Conservation (phyloP, 2,888 invertebrate species). For the Caenorhabditis zanzibari region DNA sequence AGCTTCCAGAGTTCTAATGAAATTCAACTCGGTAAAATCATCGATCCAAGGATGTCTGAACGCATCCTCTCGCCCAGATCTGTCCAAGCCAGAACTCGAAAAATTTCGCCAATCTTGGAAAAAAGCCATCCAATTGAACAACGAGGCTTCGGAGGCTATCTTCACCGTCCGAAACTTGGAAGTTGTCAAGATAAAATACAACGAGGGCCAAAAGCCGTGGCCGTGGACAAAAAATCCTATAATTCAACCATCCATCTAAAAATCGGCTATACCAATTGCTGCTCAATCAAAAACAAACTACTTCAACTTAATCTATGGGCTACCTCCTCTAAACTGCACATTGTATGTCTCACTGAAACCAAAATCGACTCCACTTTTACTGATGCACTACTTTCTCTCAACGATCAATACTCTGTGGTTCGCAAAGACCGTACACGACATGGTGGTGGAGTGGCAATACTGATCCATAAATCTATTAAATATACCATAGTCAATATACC, state of each 20-base stretch:
- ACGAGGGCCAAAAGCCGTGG: background rate
- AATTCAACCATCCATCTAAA: too few species aligned
- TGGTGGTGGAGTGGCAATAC: slow-evolving; percentile 15
- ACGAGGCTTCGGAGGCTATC: background rate
- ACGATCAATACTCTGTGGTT: background rate
- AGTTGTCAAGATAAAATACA: background rate
- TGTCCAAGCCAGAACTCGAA: background rate
- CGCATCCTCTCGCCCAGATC: background rate
- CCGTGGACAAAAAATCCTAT: background rate
- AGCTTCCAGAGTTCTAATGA: background rate
- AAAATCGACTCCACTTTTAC: slow-evolving; percentile 2
- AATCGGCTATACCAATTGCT: background rate
- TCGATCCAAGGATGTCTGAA: background rate
- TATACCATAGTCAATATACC: background rate
- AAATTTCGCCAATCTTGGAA: background rate
- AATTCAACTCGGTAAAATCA: background rate
- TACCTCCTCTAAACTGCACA: background rate
- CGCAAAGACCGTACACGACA: slow-evolving; percentile 20
- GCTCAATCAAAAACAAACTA: background rate
- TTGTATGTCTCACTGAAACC: slow-evolving; percentile 10
- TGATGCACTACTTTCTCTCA: background rate
- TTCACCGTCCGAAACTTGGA: background rate
- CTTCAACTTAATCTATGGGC: background rate
- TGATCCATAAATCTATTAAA: background rate
- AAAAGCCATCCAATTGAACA: background rate